These are phyloP conservation scores for Palythoa grandis DNA, from an alignment of 92 coral and sea anemone species.

Conservation along the genomic window DNA sequence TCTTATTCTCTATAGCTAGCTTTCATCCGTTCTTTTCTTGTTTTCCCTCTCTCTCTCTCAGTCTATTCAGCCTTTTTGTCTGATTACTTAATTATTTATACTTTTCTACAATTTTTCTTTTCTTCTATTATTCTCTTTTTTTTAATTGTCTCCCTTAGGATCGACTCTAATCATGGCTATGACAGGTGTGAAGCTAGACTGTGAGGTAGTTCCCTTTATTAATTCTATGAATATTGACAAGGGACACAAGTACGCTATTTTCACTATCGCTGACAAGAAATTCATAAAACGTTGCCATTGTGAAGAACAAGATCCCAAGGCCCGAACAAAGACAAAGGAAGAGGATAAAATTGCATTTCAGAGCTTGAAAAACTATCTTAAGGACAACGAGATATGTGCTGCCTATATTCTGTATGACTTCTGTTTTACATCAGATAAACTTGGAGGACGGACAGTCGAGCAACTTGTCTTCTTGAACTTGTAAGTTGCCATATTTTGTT, in stretches of 20 bases:
- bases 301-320: slow-evolving; percentile 17
- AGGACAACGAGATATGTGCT: neutral
- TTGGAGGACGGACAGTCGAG: slow-evolving; percentile 19
- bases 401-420: slow-evolving; percentile 34
- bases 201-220: slow-evolving; percentile 21
- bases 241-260: slow-evolving; percentile 27
- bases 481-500: slow-evolving; percentile 4
- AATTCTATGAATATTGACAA: slow-evolving; percentile 24
- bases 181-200: slow-evolving; percentile 39
- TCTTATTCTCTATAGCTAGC: no score
- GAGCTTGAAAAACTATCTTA: neutral
- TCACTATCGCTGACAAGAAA: neutral
- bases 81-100: no score
- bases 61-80: no score
- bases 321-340: neutral
- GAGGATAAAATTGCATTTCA: slow-evolving; percentile 18
- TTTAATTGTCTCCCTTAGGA: neutral
- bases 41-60: no score
- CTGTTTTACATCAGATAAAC: slow-evolving; percentile 26
- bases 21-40: no score
- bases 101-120: no score
- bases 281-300: neutral
- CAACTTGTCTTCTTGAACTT: slow-evolving; percentile 31
- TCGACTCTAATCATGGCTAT: slow-evolving; percentile 21
- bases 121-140: neutral